Percentiles rank a stretch among this genome's conserved stretches.
phyloP scores from a whole-genome alignment of 2,888 invertebrate genomes.

The Eupeodes latifasciatus region DNA sequence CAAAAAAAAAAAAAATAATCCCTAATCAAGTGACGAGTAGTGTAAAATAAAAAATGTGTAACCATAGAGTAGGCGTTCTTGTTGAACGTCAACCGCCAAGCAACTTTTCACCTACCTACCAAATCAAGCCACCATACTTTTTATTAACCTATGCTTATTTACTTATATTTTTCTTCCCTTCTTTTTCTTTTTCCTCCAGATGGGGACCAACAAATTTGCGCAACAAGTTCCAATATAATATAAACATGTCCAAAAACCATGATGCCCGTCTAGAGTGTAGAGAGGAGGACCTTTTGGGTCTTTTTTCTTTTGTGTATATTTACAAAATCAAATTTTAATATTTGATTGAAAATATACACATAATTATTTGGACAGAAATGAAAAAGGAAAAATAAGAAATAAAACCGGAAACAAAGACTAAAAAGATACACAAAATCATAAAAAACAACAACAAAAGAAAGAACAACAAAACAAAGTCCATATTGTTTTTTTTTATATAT shows the following conservation, averaged over 20 bases:
- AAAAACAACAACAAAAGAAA: not conserved
- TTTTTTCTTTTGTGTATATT: not conserved
- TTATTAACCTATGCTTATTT: not conserved
- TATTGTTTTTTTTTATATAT: slow-evolving; percentile 3
- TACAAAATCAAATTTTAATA: slow-evolving; percentile 45
- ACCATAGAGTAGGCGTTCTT: slow-evolving; percentile 7
- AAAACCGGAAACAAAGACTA: slow-evolving; percentile 30
- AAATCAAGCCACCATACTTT: not conserved
- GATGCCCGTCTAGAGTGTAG: not conserved
- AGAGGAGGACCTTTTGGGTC: slow-evolving; percentile 12
- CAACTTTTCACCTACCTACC: not conserved
- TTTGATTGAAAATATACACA: slow-evolving; percentile 38
- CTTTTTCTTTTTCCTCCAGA: slow-evolving; percentile 1
- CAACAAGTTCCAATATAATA: slow-evolving; percentile 27
- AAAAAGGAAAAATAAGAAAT: not conserved
- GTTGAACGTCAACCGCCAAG: not conserved
- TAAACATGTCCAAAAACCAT: slow-evolving; percentile 12
- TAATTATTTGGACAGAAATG: not conserved
- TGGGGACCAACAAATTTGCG: slow-evolving; percentile 19
- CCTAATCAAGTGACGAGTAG: not conserved
- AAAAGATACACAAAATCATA: slow-evolving; percentile 9
- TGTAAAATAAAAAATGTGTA: not conserved
- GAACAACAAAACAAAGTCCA: not conserved
- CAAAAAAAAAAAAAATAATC: no score
- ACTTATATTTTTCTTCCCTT: not conserved